Conservation (phyloP, 2,888 invertebrate species). For the Xestia xanthographa region DNA sequence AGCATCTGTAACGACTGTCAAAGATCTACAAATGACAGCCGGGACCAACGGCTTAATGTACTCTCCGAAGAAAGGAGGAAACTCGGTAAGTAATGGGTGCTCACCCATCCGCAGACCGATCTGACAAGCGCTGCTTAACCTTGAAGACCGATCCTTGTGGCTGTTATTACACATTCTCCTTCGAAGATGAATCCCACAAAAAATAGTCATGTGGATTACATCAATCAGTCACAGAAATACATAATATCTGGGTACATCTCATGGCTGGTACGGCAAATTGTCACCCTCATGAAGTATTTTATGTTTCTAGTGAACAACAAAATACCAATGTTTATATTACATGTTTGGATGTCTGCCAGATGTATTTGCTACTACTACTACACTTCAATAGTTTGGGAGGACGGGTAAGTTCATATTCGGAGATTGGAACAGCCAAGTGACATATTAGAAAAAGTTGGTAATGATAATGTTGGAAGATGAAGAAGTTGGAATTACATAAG, state of each 20-base stretch:
- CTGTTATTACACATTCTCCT: background rate
- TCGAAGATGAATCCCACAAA: background rate
- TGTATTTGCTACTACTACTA: constrained; percentile 48
- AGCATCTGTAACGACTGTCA: background rate
- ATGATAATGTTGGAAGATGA: constrained; percentile 20
- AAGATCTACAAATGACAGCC: background rate
- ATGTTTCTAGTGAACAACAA: constrained; percentile 42
- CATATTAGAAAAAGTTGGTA: constrained; percentile 35
- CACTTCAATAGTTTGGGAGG: constrained; percentile 42
- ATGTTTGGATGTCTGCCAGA: constrained; percentile 65
- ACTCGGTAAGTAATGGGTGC: background rate
- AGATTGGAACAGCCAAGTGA: constrained; percentile 16
- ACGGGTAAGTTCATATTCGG: constrained; percentile 26
- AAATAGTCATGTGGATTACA: constrained; percentile 1
- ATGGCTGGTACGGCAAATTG: constrained; percentile 30
- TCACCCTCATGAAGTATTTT: constrained; percentile 40
- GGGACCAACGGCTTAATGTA: background rate
- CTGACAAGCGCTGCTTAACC: background rate
- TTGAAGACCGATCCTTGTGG: background rate
- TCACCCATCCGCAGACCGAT: background rate
- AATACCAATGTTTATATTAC: constrained; percentile 55
- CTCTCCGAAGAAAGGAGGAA: background rate
- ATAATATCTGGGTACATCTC: constrained; percentile 22
- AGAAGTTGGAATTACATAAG: constrained; percentile 14
- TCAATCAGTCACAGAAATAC: constrained; percentile 35